These are phyloP conservation scores for Amphimallon solstitiale DNA, from an alignment of 2,888 invertebrate species.

Conservation along the genomic window DNA sequence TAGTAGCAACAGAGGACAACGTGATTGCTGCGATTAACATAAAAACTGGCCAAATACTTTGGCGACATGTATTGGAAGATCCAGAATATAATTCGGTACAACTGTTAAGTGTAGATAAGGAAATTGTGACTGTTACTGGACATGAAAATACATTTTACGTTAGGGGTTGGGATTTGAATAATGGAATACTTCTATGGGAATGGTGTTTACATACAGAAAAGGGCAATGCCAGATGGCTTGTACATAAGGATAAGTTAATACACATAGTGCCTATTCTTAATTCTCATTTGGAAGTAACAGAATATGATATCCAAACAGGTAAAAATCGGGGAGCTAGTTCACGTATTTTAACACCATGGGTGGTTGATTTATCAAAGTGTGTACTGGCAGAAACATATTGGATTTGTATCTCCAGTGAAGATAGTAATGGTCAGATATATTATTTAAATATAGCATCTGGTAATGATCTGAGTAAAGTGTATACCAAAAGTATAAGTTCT, in stretches of 20 bases:
- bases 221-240: constrained; percentile 67
- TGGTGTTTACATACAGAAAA: constrained; percentile 70
- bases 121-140: constrained; percentile 81
- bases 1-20: constrained; percentile 88
- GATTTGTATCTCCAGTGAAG: constrained; percentile 70
- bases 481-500: constrained; percentile 43
- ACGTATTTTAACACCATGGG: constrained; percentile 73
- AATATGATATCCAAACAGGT: constrained; percentile 71
- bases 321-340: constrained; percentile 68
- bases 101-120: constrained; percentile 72
- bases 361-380: constrained; percentile 65
- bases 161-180: constrained; percentile 81
- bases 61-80: constrained; percentile 85
- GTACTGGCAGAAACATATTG: constrained; percentile 71
- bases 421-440: constrained; percentile 67
- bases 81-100: constrained; percentile 72
- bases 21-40: constrained; percentile 84
- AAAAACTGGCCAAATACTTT: constrained; percentile 81
- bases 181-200: constrained; percentile 79
- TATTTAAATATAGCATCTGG: constrained; percentile 68
- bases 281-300: constrained; percentile 73
- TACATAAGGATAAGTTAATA: constrained; percentile 68
- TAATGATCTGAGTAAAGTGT: constrained; percentile 42
- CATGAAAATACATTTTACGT: constrained; percentile 71
- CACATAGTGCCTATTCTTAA: constrained; percentile 71